Evolutionary conservation across 1,140 invertebrate species (phyloP), one percentile per base, ranked within the genome.

Genomic region (Araneus ventricosus): DNA sequence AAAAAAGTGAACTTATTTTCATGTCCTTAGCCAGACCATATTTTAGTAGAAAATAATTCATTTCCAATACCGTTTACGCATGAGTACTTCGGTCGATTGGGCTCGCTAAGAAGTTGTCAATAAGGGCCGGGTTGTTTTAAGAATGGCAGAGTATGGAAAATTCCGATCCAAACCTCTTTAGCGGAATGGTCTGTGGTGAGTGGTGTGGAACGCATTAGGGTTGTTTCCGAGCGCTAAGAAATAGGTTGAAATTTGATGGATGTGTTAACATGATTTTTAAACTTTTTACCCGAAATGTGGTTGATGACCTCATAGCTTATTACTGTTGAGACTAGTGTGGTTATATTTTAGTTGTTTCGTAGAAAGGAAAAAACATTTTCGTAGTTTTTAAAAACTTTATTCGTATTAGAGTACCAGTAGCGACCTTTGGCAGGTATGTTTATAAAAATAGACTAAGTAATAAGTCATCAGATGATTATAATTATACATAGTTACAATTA

Each of bases 1-100:
- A 52, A 52, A 45, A 52, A 17, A 52, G 4, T n/a, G 8, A 52
- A 52, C 45, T 14, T 52, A 52, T 14, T 52, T 52, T 52, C 10
- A 17, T 52, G 45, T 52, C 17, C 17, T 8, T 14, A 52, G 45
- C 4, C 14, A 4, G 27, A 75, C 5, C 17, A 20, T 34, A 30
- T 22, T 75, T 34, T 75, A 34, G 30, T 75, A 2, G 70, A 30
- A 37, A 75, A 37, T 37, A 75, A 75, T 75, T 37, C 30, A 1
- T 75, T 75, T 75, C 30, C 70, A 75, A 75, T 75, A 37, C 70
- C 34, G 34, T 75, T 75, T 34, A 75, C 34, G 70, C 70, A 75
- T 75, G 2, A 37, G 17, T 37, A 22, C 27, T 37, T 37, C 17
- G 30, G 70, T 22, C 30, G 70, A 75, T 75, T 37, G 30, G 34